A percentile compares a stretch with the other conserved stretches of the same genome.
phyloP scores from a whole-genome alignment of 1,140 invertebrate species.

The Drosophila carrolli region DNA sequence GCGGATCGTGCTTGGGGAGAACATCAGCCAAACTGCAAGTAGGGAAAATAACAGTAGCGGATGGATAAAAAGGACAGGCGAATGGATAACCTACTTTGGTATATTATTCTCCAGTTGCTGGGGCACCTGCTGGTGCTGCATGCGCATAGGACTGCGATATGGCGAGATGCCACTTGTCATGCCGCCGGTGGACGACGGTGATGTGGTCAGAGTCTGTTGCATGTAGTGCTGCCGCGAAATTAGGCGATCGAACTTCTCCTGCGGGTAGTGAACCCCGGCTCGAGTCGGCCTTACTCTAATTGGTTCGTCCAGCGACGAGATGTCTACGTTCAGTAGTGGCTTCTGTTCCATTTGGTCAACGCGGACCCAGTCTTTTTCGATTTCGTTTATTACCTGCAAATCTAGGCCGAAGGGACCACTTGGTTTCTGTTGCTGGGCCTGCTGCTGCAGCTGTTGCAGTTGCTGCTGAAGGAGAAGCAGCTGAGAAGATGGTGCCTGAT shows the following conservation, averaged over 20 bases:
- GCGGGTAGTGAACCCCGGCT: conserved; percentile 85
- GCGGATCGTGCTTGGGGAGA: conserved; percentile 81
- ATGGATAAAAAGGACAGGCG: not conserved
- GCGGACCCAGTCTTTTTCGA: conserved; percentile 85
- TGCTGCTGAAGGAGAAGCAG: conserved; percentile 66
- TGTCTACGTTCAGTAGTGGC: conserved; percentile 85
- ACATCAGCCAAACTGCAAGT: conserved; percentile 71
- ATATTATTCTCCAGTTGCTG: conserved; percentile 59
- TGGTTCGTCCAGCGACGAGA: conserved; percentile 86
- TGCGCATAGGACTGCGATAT: conserved; percentile 68
- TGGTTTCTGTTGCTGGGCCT: conserved; percentile 63
- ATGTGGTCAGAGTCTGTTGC: conserved; percentile 39
- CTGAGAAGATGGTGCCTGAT: conserved; percentile 68
- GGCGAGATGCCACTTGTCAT: conserved; percentile 57
- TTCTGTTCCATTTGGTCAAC: conserved; percentile 80
- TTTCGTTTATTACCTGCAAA: conserved; percentile 87
- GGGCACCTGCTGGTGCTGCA: conserved; percentile 41
- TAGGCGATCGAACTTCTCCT: conserved; percentile 85
- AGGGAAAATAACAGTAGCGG: not conserved
- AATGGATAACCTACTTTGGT: conserved; percentile 56
- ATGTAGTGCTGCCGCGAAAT: conserved; percentile 65
- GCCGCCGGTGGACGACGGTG: conserved; percentile 45
- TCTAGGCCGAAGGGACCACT: conserved; percentile 90
- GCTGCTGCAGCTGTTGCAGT: conserved; percentile 57
- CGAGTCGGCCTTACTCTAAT: conserved; percentile 83